These are phyloP conservation scores for Marasmarcha lunaedactyla DNA, from an alignment of 2,888 invertebrate genomes.

Conservation along the genomic window DNA sequence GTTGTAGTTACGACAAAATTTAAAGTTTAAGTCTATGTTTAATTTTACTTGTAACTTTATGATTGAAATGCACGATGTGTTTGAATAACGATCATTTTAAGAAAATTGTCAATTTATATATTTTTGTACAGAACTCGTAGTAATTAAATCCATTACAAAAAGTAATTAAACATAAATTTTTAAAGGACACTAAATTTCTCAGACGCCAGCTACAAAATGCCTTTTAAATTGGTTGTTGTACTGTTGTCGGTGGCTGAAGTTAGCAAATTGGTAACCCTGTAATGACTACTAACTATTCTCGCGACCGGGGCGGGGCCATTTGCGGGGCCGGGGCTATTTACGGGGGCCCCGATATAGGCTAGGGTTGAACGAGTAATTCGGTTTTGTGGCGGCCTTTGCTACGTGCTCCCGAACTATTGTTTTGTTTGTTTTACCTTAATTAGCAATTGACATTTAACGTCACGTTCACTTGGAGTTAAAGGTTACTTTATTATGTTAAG, in stretches of 20 bases:
- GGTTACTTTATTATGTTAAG: too few species aligned
- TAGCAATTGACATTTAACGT: slow-evolving; percentile 33
- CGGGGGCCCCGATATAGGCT: background rate
- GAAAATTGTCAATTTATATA: too few species aligned
- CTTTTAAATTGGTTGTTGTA: slow-evolving; percentile 43
- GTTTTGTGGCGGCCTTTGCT: slow-evolving; percentile 35
- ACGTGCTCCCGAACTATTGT: slow-evolving; percentile 32
- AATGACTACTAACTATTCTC: slow-evolving; percentile 49
- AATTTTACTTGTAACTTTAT: too few species aligned
- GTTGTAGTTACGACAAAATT: too few species aligned
- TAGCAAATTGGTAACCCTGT: slow-evolving; percentile 33
- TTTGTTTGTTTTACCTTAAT: slow-evolving; percentile 37
- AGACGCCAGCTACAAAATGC: slow-evolving; percentile 47
- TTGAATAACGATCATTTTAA: too few species aligned
- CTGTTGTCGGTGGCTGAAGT: slow-evolving; percentile 29
- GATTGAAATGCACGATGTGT: too few species aligned
- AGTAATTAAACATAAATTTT: too few species aligned
- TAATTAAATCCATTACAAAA: too few species aligned
- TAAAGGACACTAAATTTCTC: too few species aligned
- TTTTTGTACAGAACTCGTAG: too few species aligned
- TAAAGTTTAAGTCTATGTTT: too few species aligned
- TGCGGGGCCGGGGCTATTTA: background rate
- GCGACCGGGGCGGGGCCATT: slow-evolving; percentile 16
- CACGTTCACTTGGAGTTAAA: slow-evolving; percentile 8
- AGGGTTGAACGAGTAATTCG: slow-evolving; percentile 26